Percentiles rank a stretch among this genome's conserved stretches.
Conservation (phyloP, 2,888 invertebrate genomes). For the Metopia argyrocephala region DNA sequence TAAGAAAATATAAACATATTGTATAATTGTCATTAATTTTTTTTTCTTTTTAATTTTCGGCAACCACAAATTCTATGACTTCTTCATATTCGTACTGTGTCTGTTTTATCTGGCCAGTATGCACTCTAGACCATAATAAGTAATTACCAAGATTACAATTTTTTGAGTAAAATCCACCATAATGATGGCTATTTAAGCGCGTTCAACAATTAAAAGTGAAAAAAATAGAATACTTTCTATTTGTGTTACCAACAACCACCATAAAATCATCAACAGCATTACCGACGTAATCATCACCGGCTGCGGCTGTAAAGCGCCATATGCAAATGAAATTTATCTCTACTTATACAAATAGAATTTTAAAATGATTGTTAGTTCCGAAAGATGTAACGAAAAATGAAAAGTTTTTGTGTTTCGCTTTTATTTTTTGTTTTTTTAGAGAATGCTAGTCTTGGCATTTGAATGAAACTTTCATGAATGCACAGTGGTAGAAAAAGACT, state of each 20-base stretch:
- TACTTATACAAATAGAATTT: background rate
- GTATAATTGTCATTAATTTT: too few species aligned
- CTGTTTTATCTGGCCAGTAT: background rate
- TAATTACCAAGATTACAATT: conserved; percentile 19
- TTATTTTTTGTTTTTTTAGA: background rate
- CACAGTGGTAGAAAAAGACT: too few species aligned
- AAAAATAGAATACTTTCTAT: background rate
- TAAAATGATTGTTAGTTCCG: background rate
- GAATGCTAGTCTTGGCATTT: background rate
- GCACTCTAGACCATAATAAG: background rate
- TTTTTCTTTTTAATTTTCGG: background rate
- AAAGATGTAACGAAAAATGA: background rate
- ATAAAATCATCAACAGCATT: background rate
- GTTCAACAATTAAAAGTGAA: conserved; percentile 16
- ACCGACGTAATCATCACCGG: background rate
- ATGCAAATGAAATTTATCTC: background rate
- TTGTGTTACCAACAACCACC: background rate
- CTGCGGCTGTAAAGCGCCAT: background rate
- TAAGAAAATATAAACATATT: too few species aligned
- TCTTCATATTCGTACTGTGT: background rate
- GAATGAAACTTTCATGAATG: too few species aligned
- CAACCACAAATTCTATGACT: background rate
- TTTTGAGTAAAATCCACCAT: conserved; percentile 20
- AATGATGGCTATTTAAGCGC: conserved; percentile 9
- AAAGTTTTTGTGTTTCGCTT: background rate